phyloP scores from a whole-genome alignment of 2,888 invertebrate species.

The Oxystoma pomonae region DNA sequence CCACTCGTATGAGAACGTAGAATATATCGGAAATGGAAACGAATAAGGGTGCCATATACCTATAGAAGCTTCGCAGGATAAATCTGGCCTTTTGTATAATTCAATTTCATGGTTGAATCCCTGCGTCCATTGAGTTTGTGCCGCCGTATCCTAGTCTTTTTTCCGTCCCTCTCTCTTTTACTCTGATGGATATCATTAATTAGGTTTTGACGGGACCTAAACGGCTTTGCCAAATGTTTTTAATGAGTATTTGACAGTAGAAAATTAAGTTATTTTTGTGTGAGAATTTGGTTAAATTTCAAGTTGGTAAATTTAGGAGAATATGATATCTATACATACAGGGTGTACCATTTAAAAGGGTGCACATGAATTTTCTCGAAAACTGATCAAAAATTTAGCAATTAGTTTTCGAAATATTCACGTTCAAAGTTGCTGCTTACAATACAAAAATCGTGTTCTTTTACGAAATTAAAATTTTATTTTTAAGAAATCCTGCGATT shows the following conservation, averaged over 20 bases:
- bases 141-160: background rate
- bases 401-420: too few relatives aligned
- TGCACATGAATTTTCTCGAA: too few relatives aligned
- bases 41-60: slow-evolving; percentile 22
- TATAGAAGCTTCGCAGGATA: slow-evolving; percentile 27
- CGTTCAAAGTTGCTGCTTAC: too few relatives aligned
- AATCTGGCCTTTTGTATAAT: slow-evolving; percentile 47
- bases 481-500: too few relatives aligned
- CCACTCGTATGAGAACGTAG: slow-evolving; percentile 23
- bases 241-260: background rate
- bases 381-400: too few relatives aligned
- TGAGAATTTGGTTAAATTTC: too few relatives aligned
- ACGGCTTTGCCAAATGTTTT: background rate
- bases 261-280: too few relatives aligned
- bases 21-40: slow-evolving; percentile 29
- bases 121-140: slow-evolving; percentile 28
- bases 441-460: too few relatives aligned
- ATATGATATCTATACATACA: too few relatives aligned
- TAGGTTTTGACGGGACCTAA: background rate
- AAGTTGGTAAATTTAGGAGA: too few relatives aligned
- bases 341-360: too few relatives aligned
- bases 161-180: background rate
- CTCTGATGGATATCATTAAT: background rate
- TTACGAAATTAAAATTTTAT: too few relatives aligned
- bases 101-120: slow-evolving; percentile 51